Evolutionary conservation across 2,797 vertebrate genomes (phyloP), one percentile per base, ranked within the genome.

Genomic region (Gallinago stenura): DNA sequence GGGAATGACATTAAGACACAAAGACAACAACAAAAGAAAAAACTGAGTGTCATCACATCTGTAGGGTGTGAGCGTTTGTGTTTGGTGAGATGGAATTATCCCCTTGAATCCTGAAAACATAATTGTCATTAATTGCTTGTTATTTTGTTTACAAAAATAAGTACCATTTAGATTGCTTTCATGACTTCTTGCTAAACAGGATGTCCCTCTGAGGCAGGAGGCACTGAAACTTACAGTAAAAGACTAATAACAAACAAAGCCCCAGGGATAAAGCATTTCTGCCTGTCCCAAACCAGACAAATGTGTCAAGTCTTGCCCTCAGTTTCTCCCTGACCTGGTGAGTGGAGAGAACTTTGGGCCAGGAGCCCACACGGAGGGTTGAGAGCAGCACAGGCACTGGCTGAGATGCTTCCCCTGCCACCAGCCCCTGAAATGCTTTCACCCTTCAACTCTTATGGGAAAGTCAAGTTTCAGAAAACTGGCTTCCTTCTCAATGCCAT

Each of bases 101-200:
- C 69, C 57, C 88, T 78, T 71, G 64, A 92, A 96, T 89, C 75
- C 68, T 60, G 48, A 92, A 79, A 95, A 56, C 64, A n/a, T 35
- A 87, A 73, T 81, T 86, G 64, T 84, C 87, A 76, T 84, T 91
- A 93, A 94, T 91, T 96, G 77, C 77, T 97, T 95, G 83, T 91
- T 77, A 62, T 50, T 91, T 79, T 95, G 83, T 93, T 96, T 94
- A 88, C 83, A 83, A 84, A 85, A 92, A 7, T 43, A 96, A 93
- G 64, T 54, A 68, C 64, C 13, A 3, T 71, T 94, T 75, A 68
- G 81, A 92, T 92, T 90, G 79, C 57, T 96, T 94, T 92, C 75
- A 73, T 89, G 80, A 80, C 68, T 95, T 64, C 21, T 93, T 96
- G 92, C 90, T 96, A 93, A 97, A 95, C 83, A 90, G 83, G 81